These are phyloP conservation scores for Tetraneura akinire DNA, from an alignment of 1,140 invertebrate genomes.

Conservation along the genomic window DNA sequence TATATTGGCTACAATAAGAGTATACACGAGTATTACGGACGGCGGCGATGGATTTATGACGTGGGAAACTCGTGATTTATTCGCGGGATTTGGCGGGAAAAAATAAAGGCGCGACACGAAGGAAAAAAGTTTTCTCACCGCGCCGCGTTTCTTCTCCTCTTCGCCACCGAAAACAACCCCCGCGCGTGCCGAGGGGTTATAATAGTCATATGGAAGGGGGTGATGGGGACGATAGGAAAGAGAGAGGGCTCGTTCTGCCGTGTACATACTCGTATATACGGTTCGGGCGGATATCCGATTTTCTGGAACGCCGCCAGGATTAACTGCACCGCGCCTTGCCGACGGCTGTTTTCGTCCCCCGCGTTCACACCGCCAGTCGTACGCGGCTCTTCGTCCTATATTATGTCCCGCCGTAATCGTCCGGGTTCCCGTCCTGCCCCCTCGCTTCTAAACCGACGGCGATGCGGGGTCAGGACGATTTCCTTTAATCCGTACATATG, in stretches of 20 bases:
- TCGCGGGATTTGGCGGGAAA: not conserved
- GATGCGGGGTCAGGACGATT: conserved; percentile 9
- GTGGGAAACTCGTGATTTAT: conserved; percentile 19
- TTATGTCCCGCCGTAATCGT: conserved; percentile 41
- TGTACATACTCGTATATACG: not conserved
- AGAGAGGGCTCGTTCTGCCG: no score
- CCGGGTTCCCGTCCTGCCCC: not conserved
- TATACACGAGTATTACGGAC: not conserved
- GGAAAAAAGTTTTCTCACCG: conserved; percentile 16
- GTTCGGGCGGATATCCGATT: conserved; percentile 49
- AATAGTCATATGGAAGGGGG: no score
- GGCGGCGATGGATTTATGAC: conserved; percentile 7
- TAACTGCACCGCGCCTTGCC: conserved; percentile 38
- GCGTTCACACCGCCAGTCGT: no score
- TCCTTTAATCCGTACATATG: conserved; percentile 49
- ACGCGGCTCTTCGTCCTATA: no score
- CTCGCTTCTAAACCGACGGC: not conserved
- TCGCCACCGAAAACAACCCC: no score
- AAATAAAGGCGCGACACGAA: not conserved
- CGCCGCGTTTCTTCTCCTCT: not conserved
- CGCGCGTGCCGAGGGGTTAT: not conserved
- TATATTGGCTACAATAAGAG: not conserved
- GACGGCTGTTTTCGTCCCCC: not conserved
- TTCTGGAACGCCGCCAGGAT: conserved; percentile 48
- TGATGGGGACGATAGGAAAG: no score